Conservation (phyloP, 1,140 invertebrate species). For the Euwallacea fornicatus region DNA sequence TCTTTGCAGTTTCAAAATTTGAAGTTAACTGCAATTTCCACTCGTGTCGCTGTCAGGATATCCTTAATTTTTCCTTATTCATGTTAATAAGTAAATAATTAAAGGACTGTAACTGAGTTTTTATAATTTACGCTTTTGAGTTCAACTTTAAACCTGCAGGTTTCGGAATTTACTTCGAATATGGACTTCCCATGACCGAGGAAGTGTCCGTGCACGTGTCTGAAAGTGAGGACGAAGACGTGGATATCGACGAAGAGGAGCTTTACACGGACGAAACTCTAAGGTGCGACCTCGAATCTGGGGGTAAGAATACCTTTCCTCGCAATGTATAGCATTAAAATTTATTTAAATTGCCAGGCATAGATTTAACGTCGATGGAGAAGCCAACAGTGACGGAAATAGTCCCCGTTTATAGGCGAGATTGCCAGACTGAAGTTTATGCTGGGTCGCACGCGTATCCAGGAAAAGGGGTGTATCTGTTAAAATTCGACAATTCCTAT, state of each 20-base stretch:
- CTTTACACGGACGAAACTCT: conserved; percentile 62
- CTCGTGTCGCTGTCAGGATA: too few relatives aligned
- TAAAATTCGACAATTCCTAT: conserved; percentile 99
- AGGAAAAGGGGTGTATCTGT: conserved; percentile 93
- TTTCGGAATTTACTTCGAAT: conserved; percentile 98
- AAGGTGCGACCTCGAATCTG: conserved; percentile 50
- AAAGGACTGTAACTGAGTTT: too few relatives aligned
- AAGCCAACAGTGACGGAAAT: conserved; percentile 58
- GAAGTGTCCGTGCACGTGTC: conserved; percentile 88
- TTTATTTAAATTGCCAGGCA: conserved; percentile 15
- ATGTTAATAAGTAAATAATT: too few relatives aligned
- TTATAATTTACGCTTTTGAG: neutral
- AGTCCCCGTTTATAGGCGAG: conserved; percentile 91
- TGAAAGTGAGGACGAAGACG: conserved; percentile 88
- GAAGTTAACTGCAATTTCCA: neutral
- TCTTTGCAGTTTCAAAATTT: conserved; percentile 17
- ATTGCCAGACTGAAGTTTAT: conserved; percentile 96
- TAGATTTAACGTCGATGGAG: conserved; percentile 32
- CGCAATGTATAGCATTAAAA: conserved; percentile 5
- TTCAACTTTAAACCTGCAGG: conserved; percentile 57
- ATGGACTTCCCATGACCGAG: conserved; percentile 83
- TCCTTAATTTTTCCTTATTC: too few relatives aligned
- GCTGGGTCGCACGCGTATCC: conserved; percentile 97
- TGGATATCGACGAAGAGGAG: conserved; percentile 75
- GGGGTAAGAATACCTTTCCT: conserved; percentile 29